Evolutionary conservation across 2,888 invertebrate species (phyloP).

Genomic region (Helobdella robusta): DNA sequence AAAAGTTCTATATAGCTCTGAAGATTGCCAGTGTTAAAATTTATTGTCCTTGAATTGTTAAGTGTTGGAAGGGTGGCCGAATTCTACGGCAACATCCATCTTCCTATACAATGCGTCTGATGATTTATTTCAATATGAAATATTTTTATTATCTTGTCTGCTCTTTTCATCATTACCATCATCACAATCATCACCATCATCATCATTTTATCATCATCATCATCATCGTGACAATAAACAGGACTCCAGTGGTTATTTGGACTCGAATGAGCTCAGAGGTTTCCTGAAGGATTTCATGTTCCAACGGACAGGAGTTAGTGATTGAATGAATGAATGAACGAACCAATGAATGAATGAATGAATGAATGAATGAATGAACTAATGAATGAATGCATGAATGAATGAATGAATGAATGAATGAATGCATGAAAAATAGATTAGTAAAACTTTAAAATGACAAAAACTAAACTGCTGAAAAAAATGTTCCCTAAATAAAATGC

Average conservation of each 20-base stretch:
- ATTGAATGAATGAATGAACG: neutral
- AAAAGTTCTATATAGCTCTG: too few relatives aligned
- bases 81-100: too few relatives aligned
- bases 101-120: too few relatives aligned
- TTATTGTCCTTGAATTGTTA: too few relatives aligned
- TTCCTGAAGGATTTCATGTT: constrained; percentile 13
- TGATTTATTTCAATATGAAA: too few relatives aligned
- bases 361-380: neutral
- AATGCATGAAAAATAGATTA: neutral
- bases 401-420: constrained; percentile 1
- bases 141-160: neutral
- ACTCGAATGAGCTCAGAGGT: constrained; percentile 20
- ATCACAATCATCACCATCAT: neutral
- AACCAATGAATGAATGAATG: neutral
- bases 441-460: too few relatives aligned
- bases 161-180: neutral
- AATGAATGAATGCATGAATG: neutral
- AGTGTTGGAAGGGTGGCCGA: too few relatives aligned
- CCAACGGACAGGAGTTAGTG: constrained; percentile 21
- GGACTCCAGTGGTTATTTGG: constrained; percentile 25
- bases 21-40: too few relatives aligned
- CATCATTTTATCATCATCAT: neutral
- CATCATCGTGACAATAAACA: neutral
- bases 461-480: too few relatives aligned
- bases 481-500: too few relatives aligned